Percentiles rank a stretch among this genome's conserved stretches.
Evolutionary conservation across 1,140 invertebrate species (phyloP).

Genomic region (Harpegnathos saltator): DNA sequence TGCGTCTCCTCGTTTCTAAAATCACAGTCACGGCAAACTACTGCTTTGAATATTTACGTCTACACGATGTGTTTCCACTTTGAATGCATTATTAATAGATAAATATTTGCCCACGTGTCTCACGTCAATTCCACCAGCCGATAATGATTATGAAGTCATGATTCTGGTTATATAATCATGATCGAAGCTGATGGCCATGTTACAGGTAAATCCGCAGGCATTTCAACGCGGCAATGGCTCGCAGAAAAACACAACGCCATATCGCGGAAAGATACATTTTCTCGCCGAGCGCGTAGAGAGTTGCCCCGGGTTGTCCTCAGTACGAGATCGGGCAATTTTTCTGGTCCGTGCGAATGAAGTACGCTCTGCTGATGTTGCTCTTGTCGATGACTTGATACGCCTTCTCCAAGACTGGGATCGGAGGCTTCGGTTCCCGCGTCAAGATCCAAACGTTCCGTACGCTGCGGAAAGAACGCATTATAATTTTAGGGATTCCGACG

Average conservation of each 20-base stretch:
- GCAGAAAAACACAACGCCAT: background rate
- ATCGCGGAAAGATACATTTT: background rate
- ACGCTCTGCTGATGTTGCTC: slow-evolving; percentile 87
- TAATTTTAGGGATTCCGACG: background rate
- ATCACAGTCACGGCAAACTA: slow-evolving; percentile 38
- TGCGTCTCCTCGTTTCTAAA: background rate
- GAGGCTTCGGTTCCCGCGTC: slow-evolving; percentile 87
- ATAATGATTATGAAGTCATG: background rate
- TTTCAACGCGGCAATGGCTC: no score
- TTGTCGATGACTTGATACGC: slow-evolving; percentile 87
- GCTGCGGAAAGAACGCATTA: slow-evolving; percentile 79
- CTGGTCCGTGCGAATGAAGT: slow-evolving; percentile 89
- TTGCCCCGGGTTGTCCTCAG: slow-evolving; percentile 29
- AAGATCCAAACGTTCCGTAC: slow-evolving; percentile 89
- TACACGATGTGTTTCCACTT: background rate
- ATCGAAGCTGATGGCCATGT: no score
- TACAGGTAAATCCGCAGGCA: no score
- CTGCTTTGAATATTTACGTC: background rate
- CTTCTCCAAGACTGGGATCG: slow-evolving; percentile 86
- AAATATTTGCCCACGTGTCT: background rate
- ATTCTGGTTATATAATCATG: background rate
- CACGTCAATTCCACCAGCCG: slow-evolving; percentile 6
- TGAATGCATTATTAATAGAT: background rate
- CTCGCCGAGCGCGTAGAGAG: background rate
- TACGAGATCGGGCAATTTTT: slow-evolving; percentile 86